phyloP scores from a whole-genome alignment of 2,113 vertebrate genomes.

The Romanogobio albipinnatus region DNA sequence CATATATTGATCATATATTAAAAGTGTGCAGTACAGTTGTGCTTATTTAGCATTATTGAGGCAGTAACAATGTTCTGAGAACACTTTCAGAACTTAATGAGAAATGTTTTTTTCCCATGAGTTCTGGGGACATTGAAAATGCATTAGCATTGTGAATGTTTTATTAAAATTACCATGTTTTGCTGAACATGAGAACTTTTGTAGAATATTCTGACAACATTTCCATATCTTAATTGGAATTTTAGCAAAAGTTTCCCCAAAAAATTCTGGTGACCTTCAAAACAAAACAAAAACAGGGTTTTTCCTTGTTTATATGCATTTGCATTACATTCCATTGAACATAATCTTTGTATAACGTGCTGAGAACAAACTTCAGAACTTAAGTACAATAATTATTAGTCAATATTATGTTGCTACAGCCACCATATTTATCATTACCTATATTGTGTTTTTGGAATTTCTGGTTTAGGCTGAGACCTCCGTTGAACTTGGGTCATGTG shows the following conservation, averaged over 20 bases:
- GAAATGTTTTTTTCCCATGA: neutral
- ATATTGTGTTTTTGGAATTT: neutral
- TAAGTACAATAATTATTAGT: neutral
- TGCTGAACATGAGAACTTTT: neutral
- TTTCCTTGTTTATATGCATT: no score
- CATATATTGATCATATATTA: neutral
- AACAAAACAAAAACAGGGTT: no score
- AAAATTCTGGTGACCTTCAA: no score
- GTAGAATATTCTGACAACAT: neutral
- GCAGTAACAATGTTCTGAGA: neutral
- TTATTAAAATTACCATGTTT: neutral
- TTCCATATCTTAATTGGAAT: no score
- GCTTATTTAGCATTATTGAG: neutral
- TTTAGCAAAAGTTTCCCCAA: no score
- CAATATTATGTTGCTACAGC: neutral
- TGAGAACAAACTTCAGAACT: neutral
- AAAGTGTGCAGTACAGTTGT: neutral
- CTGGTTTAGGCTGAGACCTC: neutral
- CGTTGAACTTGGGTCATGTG: neutral
- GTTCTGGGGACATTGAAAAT: neutral
- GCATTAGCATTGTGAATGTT: neutral
- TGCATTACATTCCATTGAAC: no score
- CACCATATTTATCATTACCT: neutral
- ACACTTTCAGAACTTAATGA: no score
- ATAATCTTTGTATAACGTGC: no score